A percentile compares a stretch with the other conserved stretches of the same genome.
Evolutionary conservation across 2,888 invertebrate genomes (phyloP).

Genomic region (Tachystola acroxantha): DNA sequence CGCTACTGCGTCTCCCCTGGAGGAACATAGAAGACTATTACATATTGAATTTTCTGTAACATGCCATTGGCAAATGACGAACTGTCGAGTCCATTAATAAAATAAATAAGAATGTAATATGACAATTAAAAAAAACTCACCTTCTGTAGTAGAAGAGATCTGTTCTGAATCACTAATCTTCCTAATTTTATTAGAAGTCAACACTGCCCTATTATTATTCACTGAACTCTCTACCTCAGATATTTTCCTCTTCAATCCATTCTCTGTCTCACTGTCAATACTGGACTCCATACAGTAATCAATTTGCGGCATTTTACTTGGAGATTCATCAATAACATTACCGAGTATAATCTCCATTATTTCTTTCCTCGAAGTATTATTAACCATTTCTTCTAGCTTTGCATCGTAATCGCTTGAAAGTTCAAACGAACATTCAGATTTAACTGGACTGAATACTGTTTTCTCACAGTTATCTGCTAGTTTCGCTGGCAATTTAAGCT

Average conservation of each 20-base stretch:
- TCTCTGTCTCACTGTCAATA: conserved; percentile 35
- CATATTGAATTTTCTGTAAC: too few species aligned
- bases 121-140: conserved; percentile 29
- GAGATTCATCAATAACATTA: conserved; percentile 40
- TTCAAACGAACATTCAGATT: conserved; percentile 68
- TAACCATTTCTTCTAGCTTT: conserved; percentile 65
- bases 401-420: conserved; percentile 62
- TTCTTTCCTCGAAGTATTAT: conserved; percentile 62
- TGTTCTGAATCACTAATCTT: conserved; percentile 61
- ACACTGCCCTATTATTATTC: conserved; percentile 53
- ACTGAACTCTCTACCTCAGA: conserved; percentile 42
- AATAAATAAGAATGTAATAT: too few species aligned
- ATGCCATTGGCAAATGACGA: too few species aligned
- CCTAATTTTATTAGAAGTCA: conserved; percentile 56
- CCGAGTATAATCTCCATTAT: conserved; percentile 74
- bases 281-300: conserved; percentile 54
- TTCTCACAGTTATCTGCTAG: neutral
- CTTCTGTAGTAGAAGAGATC: conserved; percentile 65
- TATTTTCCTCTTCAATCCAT: conserved; percentile 45
- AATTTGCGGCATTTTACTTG: conserved; percentile 53
- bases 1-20: too few species aligned
- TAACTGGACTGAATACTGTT: conserved; percentile 53
- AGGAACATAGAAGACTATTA: too few species aligned
- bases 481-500: conserved; percentile 45
- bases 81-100: too few species aligned